A percentile compares a stretch with the other conserved stretches of the same genome.
Conservation (phyloP, 2,888 invertebrate species). For the Strigamia maritima region DNA sequence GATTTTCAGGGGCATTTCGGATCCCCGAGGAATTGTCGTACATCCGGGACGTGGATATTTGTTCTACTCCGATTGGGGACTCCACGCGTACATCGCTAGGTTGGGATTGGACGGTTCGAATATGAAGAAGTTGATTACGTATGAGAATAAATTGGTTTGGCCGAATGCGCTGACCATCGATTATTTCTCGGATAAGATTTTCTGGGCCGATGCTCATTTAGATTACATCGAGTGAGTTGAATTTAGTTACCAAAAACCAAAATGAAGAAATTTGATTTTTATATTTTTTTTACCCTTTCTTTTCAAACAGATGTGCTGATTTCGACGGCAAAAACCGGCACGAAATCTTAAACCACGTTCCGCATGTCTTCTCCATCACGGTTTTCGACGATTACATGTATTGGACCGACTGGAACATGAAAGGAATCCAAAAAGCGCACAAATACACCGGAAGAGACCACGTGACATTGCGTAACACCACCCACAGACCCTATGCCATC, state of each 20-base stretch:
- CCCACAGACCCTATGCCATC: conserved; percentile 91
- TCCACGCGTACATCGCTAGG: conserved; percentile 90
- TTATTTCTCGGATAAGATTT: conserved; percentile 89
- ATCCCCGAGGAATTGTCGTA: conserved; percentile 90
- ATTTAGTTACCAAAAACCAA: no score
- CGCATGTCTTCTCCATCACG: conserved; percentile 92
- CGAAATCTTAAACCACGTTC: conserved; percentile 71
- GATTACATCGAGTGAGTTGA: conserved; percentile 96
- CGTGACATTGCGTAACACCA: conserved; percentile 76
- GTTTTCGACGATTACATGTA: conserved; percentile 87
- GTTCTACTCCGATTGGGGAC: conserved; percentile 89
- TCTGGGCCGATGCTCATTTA: conserved; percentile 97
- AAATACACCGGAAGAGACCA: conserved; percentile 78
- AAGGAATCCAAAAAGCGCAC: conserved; percentile 83
- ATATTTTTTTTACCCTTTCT: not conserved
- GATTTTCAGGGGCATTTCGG: conserved; percentile 73
- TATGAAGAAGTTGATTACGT: conserved; percentile 79
- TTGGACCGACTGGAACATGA: conserved; percentile 99
- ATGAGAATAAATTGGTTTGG: conserved; percentile 96
- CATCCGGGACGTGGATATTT: conserved; percentile 91
- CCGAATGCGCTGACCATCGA: conserved; percentile 96
- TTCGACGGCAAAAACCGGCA: conserved; percentile 85
- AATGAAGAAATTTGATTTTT: no score
- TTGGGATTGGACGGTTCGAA: conserved; percentile 96
- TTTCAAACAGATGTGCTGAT: conserved; percentile 65